Evolutionary conservation across 1,140 invertebrate species (phyloP).

Genomic region (Thaumatotibia leucotreta): DNA sequence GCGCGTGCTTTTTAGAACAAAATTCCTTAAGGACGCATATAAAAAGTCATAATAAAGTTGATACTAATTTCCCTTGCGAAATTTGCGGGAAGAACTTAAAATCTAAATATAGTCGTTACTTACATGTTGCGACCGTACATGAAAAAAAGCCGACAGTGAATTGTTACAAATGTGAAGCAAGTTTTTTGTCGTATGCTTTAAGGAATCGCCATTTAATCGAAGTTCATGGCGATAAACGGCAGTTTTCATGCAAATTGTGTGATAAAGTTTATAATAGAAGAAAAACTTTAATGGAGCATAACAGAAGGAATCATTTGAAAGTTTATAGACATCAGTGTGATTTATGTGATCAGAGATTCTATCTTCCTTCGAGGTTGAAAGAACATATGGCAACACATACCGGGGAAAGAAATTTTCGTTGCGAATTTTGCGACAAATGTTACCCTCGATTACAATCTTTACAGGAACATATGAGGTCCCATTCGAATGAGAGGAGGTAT

Average conservation of each 20-base stretch:
- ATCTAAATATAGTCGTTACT: constrained; percentile 53
- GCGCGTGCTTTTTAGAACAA: constrained; percentile 54
- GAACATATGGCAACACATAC: constrained; percentile 68
- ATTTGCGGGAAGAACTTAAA: constrained; percentile 63
- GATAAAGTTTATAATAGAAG: constrained; percentile 62
- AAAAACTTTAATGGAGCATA: constrained; percentile 65
- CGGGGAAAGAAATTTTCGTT: constrained; percentile 57
- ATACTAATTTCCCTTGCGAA: constrained; percentile 54
- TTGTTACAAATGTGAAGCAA: constrained; percentile 61
- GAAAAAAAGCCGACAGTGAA: constrained; percentile 59
- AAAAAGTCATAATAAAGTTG: constrained; percentile 50
- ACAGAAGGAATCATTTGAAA: constrained; percentile 56
- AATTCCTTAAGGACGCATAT: constrained; percentile 53
- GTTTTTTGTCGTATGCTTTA: constrained; percentile 54
- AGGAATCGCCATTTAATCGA: constrained; percentile 58
- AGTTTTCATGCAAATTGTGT: constrained; percentile 59
- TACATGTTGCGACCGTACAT: constrained; percentile 56
- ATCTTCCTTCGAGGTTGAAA: constrained; percentile 54
- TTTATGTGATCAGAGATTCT: constrained; percentile 59
- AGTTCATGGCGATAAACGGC: constrained; percentile 55
- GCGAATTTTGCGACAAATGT: constrained; percentile 61
- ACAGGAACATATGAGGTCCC: constrained; percentile 52
- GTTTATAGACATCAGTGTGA: constrained; percentile 59
- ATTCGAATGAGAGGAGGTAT: constrained; percentile 43
- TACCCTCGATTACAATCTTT: constrained; percentile 56